Conservation (phyloP, 1,140 invertebrate genomes). For the Caenorhabditis brenneri region DNA sequence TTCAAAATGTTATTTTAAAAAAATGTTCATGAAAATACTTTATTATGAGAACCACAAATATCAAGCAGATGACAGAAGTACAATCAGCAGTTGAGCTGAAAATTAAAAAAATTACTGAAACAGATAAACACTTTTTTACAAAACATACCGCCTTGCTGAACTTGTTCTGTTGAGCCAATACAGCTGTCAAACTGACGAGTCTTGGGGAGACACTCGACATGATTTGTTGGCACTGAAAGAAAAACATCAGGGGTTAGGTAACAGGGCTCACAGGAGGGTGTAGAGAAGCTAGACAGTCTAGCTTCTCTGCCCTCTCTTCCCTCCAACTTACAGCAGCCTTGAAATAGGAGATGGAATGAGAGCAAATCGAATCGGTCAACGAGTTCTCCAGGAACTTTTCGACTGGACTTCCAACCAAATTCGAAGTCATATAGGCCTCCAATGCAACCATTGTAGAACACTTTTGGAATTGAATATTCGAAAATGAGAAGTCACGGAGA, state of each 20-base stretch:
- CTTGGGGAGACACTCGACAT: background rate
- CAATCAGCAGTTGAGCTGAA: background rate
- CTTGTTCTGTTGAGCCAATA: background rate
- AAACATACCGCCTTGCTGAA: background rate
- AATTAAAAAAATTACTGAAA: background rate
- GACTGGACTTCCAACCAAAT: background rate
- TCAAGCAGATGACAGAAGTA: too few species aligned
- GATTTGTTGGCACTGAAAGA: constrained; percentile 12
- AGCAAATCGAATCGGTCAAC: background rate
- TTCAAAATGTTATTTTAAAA: too few species aligned
- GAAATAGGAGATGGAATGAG: background rate
- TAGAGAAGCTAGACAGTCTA: too few species aligned
- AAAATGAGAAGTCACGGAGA: background rate
- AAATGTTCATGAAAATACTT: too few species aligned
- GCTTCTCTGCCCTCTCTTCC: too few species aligned
- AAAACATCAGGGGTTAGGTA: too few species aligned
- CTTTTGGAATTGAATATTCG: background rate
- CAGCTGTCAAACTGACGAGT: background rate
- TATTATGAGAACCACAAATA: too few species aligned
- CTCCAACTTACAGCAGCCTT: background rate
- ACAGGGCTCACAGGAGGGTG: too few species aligned
- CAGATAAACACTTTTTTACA: too few species aligned
- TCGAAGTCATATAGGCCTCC: background rate
- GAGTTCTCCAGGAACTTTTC: constrained; percentile 7
- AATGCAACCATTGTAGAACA: background rate